Evolutionary conservation across 2,113 vertebrate genomes (phyloP), one percentile per base, ranked within the genome.

Genomic region (Zosterops pallidus): DNA sequence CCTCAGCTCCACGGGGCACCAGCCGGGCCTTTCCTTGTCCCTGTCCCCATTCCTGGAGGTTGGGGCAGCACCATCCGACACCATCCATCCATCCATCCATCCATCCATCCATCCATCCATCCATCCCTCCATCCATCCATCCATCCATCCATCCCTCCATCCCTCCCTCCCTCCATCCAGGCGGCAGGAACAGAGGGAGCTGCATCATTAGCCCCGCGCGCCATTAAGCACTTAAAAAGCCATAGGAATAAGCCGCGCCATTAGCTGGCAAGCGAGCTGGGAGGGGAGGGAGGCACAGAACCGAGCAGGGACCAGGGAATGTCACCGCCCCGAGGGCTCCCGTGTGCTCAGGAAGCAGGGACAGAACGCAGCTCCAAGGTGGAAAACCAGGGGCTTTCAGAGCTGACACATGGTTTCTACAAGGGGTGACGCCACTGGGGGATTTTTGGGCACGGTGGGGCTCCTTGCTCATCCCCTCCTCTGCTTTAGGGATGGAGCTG

Each of bases 151-250:
- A 72, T 12, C 80, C 94, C 86, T 84, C 63, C 78, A 4, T 68
- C n/a, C 63, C 42, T 64, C 37, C 89, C 79, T 12, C 79, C 79
- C 23, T 12, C 94, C 62, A 44, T 9, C 62, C 28, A 6, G 71
- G 95, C 42, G 9, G 88, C 83, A 86, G 2, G 46, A 87, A 70
- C 86, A 63, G 78, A 91, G 78, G 62, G 72, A 96, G 94, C 63
- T 23, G 59, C 94, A 86, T 64, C 93, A 86, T 90, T 93, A 94
- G 92, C 92, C 95, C 95, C 82, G 79, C 42, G 50, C 87, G 24
- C 94, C 96, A 95, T 97, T 96, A 97, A 87, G 94, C 77, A 77
- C 96, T 97, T 95, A 95, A 96, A 95, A 97, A 95, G 91, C 94
- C 96, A 72, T 94, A 81, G 94, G 96, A 92, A 96, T 89, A 94